phyloP scores from a whole-genome alignment of 1,140 invertebrate genomes.

The Aphidius ervi region DNA sequence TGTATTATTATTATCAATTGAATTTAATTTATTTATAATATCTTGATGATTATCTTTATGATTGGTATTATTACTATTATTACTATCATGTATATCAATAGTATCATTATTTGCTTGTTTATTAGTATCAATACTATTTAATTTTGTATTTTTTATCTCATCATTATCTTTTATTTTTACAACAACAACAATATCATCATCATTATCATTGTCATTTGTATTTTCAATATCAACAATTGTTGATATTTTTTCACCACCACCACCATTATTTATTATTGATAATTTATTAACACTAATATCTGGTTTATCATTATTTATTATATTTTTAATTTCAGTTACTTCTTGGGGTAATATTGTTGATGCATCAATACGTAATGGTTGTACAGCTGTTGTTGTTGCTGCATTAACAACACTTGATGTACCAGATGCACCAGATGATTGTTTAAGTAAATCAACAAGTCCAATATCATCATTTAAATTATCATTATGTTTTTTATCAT shows the following conservation, averaged over 20 bases:
- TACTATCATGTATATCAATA: too few species aligned
- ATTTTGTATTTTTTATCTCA: too few species aligned
- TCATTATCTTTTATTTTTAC: too few species aligned
- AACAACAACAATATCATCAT: not conserved
- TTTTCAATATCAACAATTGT: not conserved
- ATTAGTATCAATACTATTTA: too few species aligned
- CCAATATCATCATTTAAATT: conserved; percentile 25
- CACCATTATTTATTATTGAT: not conserved
- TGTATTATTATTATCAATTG: too few species aligned
- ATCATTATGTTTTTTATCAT: not conserved
- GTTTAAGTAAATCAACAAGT: conserved; percentile 40
- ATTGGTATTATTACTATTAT: too few species aligned
- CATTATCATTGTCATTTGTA: conserved; percentile 3
- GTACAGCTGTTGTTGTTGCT: conserved; percentile 45
- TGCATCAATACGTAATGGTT: conserved; percentile 44
- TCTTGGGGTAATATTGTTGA: conserved; percentile 19
- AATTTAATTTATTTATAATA: too few species aligned
- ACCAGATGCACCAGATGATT: conserved; percentile 36
- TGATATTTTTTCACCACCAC: not conserved
- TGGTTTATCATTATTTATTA: conserved; percentile 4
- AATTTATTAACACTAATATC: conserved; percentile 1
- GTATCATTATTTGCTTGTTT: too few species aligned
- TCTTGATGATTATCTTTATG: too few species aligned
- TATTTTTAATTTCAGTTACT: conserved; percentile 9
- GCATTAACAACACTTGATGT: conserved; percentile 49